Evolutionary conservation across 2,888 invertebrate species (phyloP), one percentile per base, ranked within the genome.

Genomic region (Cactoblastis cactorum): DNA sequence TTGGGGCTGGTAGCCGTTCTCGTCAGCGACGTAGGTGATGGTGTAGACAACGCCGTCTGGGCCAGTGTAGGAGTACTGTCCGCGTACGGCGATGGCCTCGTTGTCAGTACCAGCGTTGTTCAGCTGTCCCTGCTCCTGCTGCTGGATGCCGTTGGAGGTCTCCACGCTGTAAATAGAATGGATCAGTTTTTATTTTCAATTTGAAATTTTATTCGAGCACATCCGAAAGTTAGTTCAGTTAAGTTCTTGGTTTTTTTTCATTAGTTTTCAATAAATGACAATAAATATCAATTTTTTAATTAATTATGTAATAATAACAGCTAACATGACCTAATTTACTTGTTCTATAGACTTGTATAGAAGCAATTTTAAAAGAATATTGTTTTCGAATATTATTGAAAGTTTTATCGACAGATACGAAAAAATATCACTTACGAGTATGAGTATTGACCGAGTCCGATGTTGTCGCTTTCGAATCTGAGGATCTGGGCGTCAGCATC

Each of bases 1-100:
- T 11, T 50, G 33, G 68, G 92, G 80, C 59, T 84, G 83, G 89
- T 90, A 92, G 11, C 92, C 92, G 61, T 80, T 65, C 69, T 90
- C 82, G 71, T 90, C 73, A 37, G 92, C 91, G 53, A 80, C 58
- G 84, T 91, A 92, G 51, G 60, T 70, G 41, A 92, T 76, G 28
- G 64, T 60, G 83, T 92, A 91, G 49, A 65, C 24, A 17, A 81
- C 66, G 35, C 91, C 91, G 51, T 91, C 91, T 19, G 70, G 65
- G 11, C 86, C 91, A 55, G 53, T 14, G 81, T 83, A 86, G 1
- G 76, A 62, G 81, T 8, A 88, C 45, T 61, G 56, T 24, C 87
- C 88, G 14, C 64, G 65, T 58, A 83, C 81, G 1, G 17, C 64
- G 14, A 82, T 3, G 9, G 62, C 76, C 39, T 79, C 83, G 56